These are phyloP conservation scores for Salpingus planirostris DNA, from an alignment of 2,888 invertebrate species.

Conservation along the genomic window DNA sequence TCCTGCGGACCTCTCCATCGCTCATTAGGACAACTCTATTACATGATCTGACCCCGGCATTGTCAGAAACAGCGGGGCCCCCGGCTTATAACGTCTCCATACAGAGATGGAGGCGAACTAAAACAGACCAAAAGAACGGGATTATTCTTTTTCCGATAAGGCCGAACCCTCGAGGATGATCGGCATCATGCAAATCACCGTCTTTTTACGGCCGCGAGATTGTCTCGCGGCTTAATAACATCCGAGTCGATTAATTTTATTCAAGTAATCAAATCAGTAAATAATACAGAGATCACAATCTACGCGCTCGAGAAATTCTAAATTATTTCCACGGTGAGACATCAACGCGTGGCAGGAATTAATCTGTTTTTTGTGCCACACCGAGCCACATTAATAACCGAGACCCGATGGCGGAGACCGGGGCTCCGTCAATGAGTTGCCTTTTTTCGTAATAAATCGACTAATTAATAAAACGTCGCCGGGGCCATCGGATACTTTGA, in stretches of 20 bases:
- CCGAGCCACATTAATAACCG: conserved; percentile 17
- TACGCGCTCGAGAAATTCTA: conserved; percentile 16
- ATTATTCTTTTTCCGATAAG: conserved; percentile 1
- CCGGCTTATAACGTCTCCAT: conserved; percentile 10
- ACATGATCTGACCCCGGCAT: conserved; percentile 30
- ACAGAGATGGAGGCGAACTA: too few relatives aligned
- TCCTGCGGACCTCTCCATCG: conserved; percentile 26
- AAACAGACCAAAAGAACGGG: conserved; percentile 2
- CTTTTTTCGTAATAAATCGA: conserved; percentile 22
- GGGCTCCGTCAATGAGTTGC: conserved; percentile 18
- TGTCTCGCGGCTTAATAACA: too few relatives aligned
- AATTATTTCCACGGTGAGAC: conserved; percentile 20
- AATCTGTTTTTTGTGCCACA: conserved; percentile 18
- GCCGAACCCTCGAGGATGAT: too few relatives aligned
- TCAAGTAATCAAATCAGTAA: conserved; percentile 2
- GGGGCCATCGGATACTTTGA: conserved; percentile 11
- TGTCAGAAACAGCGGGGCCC: conserved; percentile 27
- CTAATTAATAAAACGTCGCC: conserved; percentile 22
- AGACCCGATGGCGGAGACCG: conserved; percentile 15
- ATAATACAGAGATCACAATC: conserved; percentile 21
- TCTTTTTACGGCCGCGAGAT: too few relatives aligned
- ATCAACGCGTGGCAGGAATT: conserved; percentile 20
- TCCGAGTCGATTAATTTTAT: too few relatives aligned
- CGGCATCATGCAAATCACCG: too few relatives aligned
- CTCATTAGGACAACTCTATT: conserved; percentile 37